These are phyloP conservation scores for Sphenopsis melanotis DNA, from an alignment of 2,797 vertebrate genomes.

Conservation along the genomic window DNA sequence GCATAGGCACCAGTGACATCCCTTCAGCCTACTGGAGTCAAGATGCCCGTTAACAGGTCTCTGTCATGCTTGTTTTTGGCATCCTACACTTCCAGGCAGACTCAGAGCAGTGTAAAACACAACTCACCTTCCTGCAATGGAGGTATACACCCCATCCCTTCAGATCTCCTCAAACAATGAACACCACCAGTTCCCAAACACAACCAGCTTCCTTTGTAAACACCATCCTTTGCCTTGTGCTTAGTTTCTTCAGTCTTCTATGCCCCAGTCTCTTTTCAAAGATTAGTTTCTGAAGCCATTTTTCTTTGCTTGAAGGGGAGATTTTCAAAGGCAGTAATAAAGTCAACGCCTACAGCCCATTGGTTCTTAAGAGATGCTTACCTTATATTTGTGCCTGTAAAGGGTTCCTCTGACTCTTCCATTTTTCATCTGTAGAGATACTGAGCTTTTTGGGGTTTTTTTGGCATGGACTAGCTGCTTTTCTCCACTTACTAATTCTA, in stretches of 20 bases:
- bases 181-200: background rate
- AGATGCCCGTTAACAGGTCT: background rate
- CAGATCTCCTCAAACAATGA: background rate
- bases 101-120: background rate
- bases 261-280: background rate
- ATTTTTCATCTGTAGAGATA: background rate
- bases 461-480: background rate
- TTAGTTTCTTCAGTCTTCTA: background rate
- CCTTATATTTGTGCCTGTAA: background rate
- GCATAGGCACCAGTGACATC: fast-evolving
- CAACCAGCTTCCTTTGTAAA: background rate
- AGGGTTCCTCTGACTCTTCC: background rate
- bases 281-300: background rate
- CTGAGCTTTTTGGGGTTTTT: background rate
- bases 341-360: background rate
- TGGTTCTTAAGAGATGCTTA: background rate
- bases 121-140: background rate
- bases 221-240: background rate
- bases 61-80: background rate
- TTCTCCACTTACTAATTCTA: background rate
- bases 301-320: background rate
- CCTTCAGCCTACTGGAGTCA: background rate
- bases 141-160: background rate
- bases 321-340: background rate
- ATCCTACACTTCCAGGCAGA: background rate